Evolutionary conservation across 64 coral and sea anemone genomes (phyloP).

Genomic region (Stylophora pistillata): DNA sequence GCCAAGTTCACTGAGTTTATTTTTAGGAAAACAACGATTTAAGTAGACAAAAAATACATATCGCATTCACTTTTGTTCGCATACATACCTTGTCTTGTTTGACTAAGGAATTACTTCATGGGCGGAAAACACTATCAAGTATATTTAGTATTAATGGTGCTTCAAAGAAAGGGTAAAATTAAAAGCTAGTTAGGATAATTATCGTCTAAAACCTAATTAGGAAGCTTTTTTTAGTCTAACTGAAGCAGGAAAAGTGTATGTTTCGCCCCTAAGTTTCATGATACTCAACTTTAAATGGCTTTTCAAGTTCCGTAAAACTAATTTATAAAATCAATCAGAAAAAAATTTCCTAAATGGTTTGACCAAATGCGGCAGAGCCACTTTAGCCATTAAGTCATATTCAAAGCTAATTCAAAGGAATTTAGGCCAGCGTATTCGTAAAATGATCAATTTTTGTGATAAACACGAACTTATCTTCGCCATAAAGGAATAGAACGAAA

Average conservation of each 20-base stretch:
- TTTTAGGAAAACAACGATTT: neutral
- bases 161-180: constrained; percentile 27
- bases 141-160: constrained; percentile 13
- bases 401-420: constrained; percentile 37
- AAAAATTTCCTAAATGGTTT: neutral
- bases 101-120: constrained; percentile 36
- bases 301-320: neutral
- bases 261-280: neutral
- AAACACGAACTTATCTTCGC: constrained; percentile 5
- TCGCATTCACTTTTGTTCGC: neutral
- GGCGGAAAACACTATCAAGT: neutral
- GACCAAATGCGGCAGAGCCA: neutral
- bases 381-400: neutral
- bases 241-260: neutral
- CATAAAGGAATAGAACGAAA: constrained; percentile 10
- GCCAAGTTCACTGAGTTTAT: neutral
- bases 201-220: neutral
- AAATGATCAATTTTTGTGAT: constrained; percentile 9
- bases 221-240: neutral
- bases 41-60: neutral
- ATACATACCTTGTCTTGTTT: constrained; percentile 19
- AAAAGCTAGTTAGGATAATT: constrained; percentile 25
- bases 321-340: neutral
- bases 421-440: neutral
- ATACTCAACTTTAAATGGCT: neutral